Evolutionary conservation across 1,140 invertebrate genomes (phyloP).

Genomic region (Theocolax elegans): DNA sequence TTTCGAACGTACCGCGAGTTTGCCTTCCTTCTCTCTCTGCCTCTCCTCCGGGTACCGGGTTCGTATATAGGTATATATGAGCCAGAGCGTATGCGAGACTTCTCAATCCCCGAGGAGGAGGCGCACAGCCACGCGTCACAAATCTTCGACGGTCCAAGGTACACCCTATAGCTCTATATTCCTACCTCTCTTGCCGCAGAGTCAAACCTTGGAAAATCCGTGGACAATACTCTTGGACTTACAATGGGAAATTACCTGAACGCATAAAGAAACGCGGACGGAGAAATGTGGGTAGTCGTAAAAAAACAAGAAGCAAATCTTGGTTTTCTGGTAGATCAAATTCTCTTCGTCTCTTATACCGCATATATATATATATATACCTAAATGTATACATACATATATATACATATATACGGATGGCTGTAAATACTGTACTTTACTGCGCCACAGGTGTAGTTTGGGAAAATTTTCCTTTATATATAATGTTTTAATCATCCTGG

Average conservation of each 20-base stretch:
- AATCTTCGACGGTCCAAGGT: constrained; percentile 35
- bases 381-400: too few relatives aligned
- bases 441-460: too few relatives aligned
- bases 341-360: too few relatives aligned
- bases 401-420: too few relatives aligned
- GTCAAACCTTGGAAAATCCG: constrained; percentile 45
- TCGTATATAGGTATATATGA: neutral
- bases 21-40: neutral
- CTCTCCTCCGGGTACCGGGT: neutral
- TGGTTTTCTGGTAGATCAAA: constrained; percentile 13
- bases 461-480: too few relatives aligned
- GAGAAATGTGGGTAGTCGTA: neutral
- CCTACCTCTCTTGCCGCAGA: constrained; percentile 10
- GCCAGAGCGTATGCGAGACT: constrained; percentile 42
- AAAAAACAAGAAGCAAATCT: constrained; percentile 1
- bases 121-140: constrained; percentile 43
- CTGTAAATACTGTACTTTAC: too few relatives aligned
- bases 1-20: too few relatives aligned
- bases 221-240: constrained; percentile 35
- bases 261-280: neutral
- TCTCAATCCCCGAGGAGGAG: constrained; percentile 39
- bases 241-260: constrained; percentile 39
- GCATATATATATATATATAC: too few relatives aligned
- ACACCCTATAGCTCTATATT: neutral
- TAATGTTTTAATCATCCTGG: too few relatives aligned